Evolutionary conservation across 2,113 vertebrate species (phyloP).

Genomic region (Xiphias gladius): DNA sequence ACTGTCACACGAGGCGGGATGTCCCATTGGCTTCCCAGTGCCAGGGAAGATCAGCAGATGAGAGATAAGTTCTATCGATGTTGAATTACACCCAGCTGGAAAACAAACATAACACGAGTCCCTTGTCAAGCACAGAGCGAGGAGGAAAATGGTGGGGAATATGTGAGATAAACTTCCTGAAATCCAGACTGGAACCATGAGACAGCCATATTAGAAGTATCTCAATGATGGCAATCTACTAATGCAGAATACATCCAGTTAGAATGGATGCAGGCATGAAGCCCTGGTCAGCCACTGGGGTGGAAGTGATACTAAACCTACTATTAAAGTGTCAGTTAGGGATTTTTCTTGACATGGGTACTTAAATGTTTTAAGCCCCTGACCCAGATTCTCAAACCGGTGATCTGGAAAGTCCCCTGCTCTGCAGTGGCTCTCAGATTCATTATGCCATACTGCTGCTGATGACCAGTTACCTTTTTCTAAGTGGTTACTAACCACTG

Average conservation of each 20-base stretch:
- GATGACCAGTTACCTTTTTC: conserved; percentile 4
- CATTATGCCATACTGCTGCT: conserved; percentile 26
- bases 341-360: conserved; percentile 47
- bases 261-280: conserved; percentile 45
- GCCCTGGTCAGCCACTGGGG: conserved; percentile 22
- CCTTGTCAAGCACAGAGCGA: conserved; percentile 24
- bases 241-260: conserved; percentile 70
- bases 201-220: conserved; percentile 51
- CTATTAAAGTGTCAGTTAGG: conserved; percentile 42
- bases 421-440: conserved; percentile 13
- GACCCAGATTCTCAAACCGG: conserved; percentile 51
- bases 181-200: conserved; percentile 38
- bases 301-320: conserved; percentile 54
- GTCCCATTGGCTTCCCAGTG: conserved; percentile 26
- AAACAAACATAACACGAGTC: conserved; percentile 50
- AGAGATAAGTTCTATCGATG: conserved; percentile 62
- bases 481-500: conserved; percentile 4
- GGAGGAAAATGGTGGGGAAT: conserved; percentile 22
- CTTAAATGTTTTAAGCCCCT: conserved; percentile 52
- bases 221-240: conserved; percentile 39
- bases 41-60: conserved; percentile 56
- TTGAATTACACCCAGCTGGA: conserved; percentile 68
- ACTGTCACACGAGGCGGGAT: conserved; percentile 46
- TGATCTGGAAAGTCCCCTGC: conserved; percentile 29
- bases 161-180: conserved; percentile 45